A percentile compares a stretch with the other conserved stretches of the same genome.
phyloP scores from a whole-genome alignment of 2,113 vertebrate genomes.

The Cyphomyrus plagiostoma region DNA sequence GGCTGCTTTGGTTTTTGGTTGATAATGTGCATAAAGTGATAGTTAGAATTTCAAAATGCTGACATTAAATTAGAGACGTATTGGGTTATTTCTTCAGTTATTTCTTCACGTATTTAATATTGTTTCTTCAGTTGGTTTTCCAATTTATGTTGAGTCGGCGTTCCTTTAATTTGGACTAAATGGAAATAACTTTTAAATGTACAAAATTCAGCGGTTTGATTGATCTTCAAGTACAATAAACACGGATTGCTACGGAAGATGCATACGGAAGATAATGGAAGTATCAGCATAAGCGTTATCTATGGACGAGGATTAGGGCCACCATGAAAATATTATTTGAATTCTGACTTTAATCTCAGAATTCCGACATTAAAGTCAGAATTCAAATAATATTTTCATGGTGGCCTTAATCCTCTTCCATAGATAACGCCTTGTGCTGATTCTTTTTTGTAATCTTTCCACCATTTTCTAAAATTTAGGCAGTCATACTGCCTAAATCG shows the following conservation, averaged over 20 bases:
- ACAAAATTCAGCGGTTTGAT: background rate
- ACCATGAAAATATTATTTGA: too few relatives aligned
- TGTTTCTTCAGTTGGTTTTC: background rate
- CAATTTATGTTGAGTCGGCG: background rate
- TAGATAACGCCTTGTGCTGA: background rate
- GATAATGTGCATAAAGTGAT: background rate
- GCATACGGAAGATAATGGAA: too few relatives aligned
- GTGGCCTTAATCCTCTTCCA: too few relatives aligned
- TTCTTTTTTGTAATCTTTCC: background rate
- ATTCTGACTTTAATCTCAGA: too few relatives aligned
- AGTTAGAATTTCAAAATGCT: background rate
- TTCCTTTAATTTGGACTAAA: background rate
- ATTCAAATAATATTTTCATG: too few relatives aligned
- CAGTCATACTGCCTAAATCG: background rate
- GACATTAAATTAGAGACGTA: background rate
- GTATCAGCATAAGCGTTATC: too few relatives aligned
- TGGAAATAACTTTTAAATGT: background rate
- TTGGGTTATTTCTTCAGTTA: background rate
- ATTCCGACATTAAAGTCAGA: too few relatives aligned
- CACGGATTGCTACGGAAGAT: background rate
- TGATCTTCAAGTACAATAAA: background rate
- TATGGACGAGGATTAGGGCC: too few relatives aligned
- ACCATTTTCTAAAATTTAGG: background rate
- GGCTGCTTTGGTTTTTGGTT: background rate
- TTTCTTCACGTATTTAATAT: background rate